phyloP scores from a whole-genome alignment of 30 jellyfish, hydroid and myxozoan species.

The Hydractinia symbiolongicarpus region DNA sequence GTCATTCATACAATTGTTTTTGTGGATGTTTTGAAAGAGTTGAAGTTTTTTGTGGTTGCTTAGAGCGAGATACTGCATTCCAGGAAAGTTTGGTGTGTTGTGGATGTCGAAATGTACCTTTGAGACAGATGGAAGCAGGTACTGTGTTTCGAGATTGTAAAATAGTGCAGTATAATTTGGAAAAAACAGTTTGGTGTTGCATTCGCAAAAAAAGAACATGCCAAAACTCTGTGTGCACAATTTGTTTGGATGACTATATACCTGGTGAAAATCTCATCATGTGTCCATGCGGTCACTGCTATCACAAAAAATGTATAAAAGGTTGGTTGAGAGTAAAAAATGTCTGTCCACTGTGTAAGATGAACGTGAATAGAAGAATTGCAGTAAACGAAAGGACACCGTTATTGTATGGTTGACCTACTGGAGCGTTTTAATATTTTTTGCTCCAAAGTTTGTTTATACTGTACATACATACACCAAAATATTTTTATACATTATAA shows the following conservation, averaged over 20 bases:
- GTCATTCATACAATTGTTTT: conserved; percentile 7
- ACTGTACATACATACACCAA: too few relatives aligned
- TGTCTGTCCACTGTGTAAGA: conserved; percentile 22
- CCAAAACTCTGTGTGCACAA: conserved; percentile 2
- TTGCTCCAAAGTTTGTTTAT: too few relatives aligned
- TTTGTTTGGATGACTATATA: conserved; percentile 19
- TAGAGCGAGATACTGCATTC: conserved; percentile 14
- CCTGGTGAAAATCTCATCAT: conserved; percentile 3
- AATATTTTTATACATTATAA: too few relatives aligned
- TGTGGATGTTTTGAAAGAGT: conserved; percentile 4
- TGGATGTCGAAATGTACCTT: neutral
- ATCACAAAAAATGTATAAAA: conserved; percentile 9
- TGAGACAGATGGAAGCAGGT: neutral
- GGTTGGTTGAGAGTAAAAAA: conserved; percentile 6
- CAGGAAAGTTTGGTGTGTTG: neutral
- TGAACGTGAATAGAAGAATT: neutral
- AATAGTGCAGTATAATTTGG: neutral
- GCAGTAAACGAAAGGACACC: conserved; percentile 1
- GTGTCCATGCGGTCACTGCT: conserved; percentile 19
- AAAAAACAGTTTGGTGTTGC: neutral
- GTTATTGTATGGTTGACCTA: neutral
- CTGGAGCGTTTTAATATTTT: neutral
- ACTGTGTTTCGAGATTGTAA: neutral
- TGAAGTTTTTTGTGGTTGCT: neutral
- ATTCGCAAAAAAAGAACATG: neutral